Conservation (phyloP, 2,797 vertebrate genomes). For the Agapornis canus region DNA sequence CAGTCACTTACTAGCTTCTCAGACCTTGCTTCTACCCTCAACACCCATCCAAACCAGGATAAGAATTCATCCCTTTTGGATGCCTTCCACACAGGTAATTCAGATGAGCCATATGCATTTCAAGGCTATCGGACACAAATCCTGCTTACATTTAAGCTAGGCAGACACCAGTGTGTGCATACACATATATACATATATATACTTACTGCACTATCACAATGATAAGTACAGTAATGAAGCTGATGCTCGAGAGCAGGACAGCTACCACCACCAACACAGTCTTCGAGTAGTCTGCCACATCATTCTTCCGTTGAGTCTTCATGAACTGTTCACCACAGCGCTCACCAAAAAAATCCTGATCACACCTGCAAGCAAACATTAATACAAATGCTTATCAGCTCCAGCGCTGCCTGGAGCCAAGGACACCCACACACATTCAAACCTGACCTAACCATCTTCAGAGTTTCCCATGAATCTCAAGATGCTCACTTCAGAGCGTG, state of each 20-base stretch:
- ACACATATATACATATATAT: background rate
- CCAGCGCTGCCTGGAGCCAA: background rate
- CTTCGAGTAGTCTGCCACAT: slow-evolving; percentile 67
- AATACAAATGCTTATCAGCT: slow-evolving; percentile 54
- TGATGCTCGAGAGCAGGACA: slow-evolving; percentile 64
- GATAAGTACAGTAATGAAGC: slow-evolving; percentile 62
- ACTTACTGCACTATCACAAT: slow-evolving; percentile 78
- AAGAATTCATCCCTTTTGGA: background rate
- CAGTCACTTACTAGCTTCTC: background rate
- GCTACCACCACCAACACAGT: slow-evolving; percentile 61
- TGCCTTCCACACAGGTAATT: background rate
- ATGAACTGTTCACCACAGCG: slow-evolving; percentile 80
- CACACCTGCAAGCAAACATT: slow-evolving; percentile 73
- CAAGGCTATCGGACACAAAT: background rate
- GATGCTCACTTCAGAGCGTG: background rate
- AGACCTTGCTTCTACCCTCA: background rate
- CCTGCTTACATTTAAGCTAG: background rate
- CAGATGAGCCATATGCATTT: background rate
- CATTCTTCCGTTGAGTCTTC: slow-evolving; percentile 70
- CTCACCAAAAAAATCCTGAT: slow-evolving; percentile 79
- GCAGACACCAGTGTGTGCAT: background rate
- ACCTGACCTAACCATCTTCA: background rate
- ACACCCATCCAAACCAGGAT: background rate
- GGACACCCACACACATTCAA: slow-evolving; percentile 27
- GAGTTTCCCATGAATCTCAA: slow-evolving; percentile 34